Base-by-base conservation (phyloP, 2,888 invertebrate species). In the Hypolimnas misippus region DNA sequence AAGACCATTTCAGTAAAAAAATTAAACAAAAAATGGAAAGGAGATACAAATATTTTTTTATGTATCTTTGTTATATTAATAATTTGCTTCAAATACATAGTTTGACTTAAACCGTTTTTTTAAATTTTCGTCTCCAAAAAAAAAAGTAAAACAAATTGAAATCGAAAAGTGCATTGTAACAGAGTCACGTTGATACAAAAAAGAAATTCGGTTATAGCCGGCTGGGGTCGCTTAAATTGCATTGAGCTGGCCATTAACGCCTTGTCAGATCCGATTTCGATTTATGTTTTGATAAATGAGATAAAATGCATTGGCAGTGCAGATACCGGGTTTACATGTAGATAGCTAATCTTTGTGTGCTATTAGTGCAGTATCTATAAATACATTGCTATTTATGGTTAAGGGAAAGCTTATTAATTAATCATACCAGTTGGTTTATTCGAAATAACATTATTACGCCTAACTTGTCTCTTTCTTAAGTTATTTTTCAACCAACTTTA, bases 241-340 rank as follows among this genome's bases (percentile, higher is more conserved):
- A 92, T 92, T 92, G 87, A 84, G 86, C 83, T 81, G 79, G 82
- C 89, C 92, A 92, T 92, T 92, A 92, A 88, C 89, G 90, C 88
- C 87, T 89, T 92, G 92, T 92, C 92, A 89, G 89, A 87, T 92
- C 86, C 82, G 82, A 90, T 92, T 89, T 84, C 85, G 85, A 86
- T 89, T 82, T 87, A 85, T 87, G 83, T 80, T 86, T 84, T 86
- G 90, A 91, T 87, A 88, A 86, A 90, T 87, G 78, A 82, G 78
- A 82, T 87, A 78, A 81, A 79, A 79, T 81, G 79, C 76, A 79
- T 76, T 69, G 65, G 60, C 33, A 40, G 44, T 62, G 51, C 57
- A 59, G 53, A 64, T 38, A 65, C 40, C 33, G 63, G 51, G 42
- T 57, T 69, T 54, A 66, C 58, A 64, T 67, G 63, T 44, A 17